Evolutionary conservation across 2,888 invertebrate genomes (phyloP).

Genomic region (Pharmacophagus antenor): DNA sequence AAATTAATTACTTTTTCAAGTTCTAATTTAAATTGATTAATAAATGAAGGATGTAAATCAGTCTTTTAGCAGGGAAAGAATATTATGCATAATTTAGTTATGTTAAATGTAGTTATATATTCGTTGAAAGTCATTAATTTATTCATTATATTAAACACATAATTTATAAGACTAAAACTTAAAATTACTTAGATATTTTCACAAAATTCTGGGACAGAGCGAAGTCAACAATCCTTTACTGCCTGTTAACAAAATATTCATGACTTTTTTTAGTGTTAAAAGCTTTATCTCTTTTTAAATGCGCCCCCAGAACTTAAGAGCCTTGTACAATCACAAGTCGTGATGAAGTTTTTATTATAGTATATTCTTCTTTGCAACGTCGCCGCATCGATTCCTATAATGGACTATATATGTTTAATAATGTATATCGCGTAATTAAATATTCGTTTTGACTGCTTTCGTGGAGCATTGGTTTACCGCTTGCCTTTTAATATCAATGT

Average conservation of each 20-base stretch:
- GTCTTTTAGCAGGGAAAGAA: too few relatives aligned
- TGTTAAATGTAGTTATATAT: too few relatives aligned
- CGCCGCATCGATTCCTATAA: slow-evolving; percentile 49
- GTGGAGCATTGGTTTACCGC: too few relatives aligned
- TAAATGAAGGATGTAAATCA: too few relatives aligned
- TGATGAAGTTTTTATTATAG: slow-evolving; percentile 47
- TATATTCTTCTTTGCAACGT: slow-evolving; percentile 40
- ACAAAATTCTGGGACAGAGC: neutral
- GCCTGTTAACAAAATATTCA: slow-evolving; percentile 69
- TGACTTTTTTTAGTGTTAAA: slow-evolving; percentile 61
- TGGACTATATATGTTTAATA: slow-evolving; percentile 62
- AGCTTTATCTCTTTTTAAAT: slow-evolving; percentile 68
- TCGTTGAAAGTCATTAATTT: too few relatives aligned
- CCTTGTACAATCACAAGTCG: slow-evolving; percentile 47
- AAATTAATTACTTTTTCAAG: too few relatives aligned
- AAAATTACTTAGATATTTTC: too few relatives aligned
- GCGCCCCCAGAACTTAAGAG: slow-evolving; percentile 67
- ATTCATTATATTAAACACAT: too few relatives aligned
- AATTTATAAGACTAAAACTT: too few relatives aligned
- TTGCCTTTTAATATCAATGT: too few relatives aligned
- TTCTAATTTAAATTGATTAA: too few relatives aligned
- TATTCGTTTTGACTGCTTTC: neutral
- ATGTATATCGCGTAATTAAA: slow-evolving; percentile 24
- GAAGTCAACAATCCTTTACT: slow-evolving; percentile 58
- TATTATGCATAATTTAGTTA: too few relatives aligned